Base-by-base conservation (phyloP, 2,888 invertebrate species). In the Mesopsocus fuscifrons region DNA sequence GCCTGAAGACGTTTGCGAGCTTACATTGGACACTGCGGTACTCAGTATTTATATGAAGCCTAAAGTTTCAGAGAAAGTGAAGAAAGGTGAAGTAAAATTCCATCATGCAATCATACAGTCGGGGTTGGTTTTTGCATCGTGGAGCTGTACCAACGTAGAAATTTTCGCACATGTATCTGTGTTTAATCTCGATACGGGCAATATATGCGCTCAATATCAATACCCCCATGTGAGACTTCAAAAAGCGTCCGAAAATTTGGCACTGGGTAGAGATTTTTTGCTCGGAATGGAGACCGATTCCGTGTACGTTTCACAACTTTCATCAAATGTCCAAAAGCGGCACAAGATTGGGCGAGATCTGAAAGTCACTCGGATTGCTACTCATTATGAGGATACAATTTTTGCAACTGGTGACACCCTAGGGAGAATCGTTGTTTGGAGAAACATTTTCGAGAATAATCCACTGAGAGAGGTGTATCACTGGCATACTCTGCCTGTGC, bases 401-500 rank as follows among this genome's bases (percentile, higher is more conserved):
- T 61, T 81, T 8, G 74, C 79, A 2, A 75, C 75, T 1, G 83
- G 82, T 8, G 76, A 79, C 59, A 63, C 61, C 30, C 59, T 61
- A 31, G 84, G 84, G 1, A 63, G 71, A 44, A 66, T 81, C 15
- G 52, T 71, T 15, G 53, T 79, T 9, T 81, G 78, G 76, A 69
- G 64, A 41, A 59, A 63, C 44, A 58, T 72, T 40, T 59, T 51
- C 22, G 49, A 52, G 33, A 35, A 44, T 15, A 49, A 47, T 49
- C 52, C 55, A 21, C 46, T 42, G 15, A 62, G 67, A 53, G 61
- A 69, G 1, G 57, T 69, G 2, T 72, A 69, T 52, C 83, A 84
- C 56, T 85, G 85, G 85, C 85, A 85, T 59, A 71, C 74, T 3
- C 63, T 80, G 40, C 68, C 74, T 23, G 74, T 83, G 1, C 64